A percentile compares a stretch with the other conserved stretches of the same genome.
These are phyloP conservation scores for Cheilosia vulpina DNA, from an alignment of 2,888 invertebrate genomes.

Conservation along the genomic window DNA sequence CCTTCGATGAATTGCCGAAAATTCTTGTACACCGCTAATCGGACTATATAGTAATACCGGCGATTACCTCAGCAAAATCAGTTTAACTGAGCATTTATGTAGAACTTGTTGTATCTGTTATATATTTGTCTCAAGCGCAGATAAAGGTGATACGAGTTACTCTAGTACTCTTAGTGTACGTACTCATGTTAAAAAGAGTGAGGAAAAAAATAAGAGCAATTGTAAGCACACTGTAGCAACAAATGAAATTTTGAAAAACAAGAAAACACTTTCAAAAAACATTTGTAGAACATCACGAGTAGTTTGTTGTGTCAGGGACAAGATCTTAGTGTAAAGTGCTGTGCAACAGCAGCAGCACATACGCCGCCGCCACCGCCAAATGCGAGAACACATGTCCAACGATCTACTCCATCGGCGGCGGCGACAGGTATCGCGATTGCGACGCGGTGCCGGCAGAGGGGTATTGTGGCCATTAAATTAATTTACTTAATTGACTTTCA, in stretches of 20 bases:
- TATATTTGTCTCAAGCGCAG: neutral
- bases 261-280: slow-evolving; percentile 70
- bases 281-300: slow-evolving; percentile 71
- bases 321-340: slow-evolving; percentile 64
- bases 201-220: neutral
- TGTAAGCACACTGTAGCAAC: slow-evolving; percentile 2
- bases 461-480: slow-evolving; percentile 67
- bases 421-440: slow-evolving; percentile 14
- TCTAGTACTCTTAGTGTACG: slow-evolving; percentile 17
- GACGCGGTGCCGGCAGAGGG: slow-evolving; percentile 6
- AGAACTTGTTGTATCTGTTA: too few relatives aligned
- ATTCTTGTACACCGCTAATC: slow-evolving; percentile 2
- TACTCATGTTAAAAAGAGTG: slow-evolving; percentile 9
- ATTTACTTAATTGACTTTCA: slow-evolving; percentile 74
- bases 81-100: slow-evolving; percentile 7
- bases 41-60: slow-evolving; percentile 5
- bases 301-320: slow-evolving; percentile 73
- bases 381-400: slow-evolving; percentile 67
- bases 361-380: slow-evolving; percentile 24
- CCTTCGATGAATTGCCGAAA: slow-evolving; percentile 9
- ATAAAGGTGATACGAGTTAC: slow-evolving; percentile 9
- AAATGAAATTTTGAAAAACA: slow-evolving; percentile 47
- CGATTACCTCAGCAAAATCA: slow-evolving; percentile 16
- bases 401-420: slow-evolving; percentile 42
- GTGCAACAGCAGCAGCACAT: slow-evolving; percentile 47